phyloP scores from a whole-genome alignment of 2,113 vertebrate genomes.

The Nerophis ophidion region DNA sequence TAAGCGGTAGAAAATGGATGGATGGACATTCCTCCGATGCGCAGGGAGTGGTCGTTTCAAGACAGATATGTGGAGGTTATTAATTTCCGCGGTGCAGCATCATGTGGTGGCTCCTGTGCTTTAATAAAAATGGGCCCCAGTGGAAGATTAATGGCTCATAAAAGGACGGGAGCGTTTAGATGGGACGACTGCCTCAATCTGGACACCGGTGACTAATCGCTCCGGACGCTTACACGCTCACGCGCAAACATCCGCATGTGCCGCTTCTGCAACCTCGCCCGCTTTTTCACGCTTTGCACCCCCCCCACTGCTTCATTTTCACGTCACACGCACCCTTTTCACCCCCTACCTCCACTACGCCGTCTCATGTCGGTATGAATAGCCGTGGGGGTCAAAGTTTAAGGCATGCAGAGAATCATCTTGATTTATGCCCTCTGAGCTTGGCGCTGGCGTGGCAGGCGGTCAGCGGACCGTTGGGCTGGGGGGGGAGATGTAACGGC shows the following conservation, averaged over 20 bases:
- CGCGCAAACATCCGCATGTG: slow-evolving; percentile 10
- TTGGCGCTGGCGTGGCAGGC: slow-evolving; percentile 64
- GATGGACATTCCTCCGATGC: neutral
- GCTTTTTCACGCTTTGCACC: slow-evolving; percentile 66
- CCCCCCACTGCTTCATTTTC: slow-evolving; percentile 59
- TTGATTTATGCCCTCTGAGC: slow-evolving; percentile 89
- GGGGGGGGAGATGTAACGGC: slow-evolving; percentile 80
- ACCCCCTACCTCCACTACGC: slow-evolving; percentile 24
- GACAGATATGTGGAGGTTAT: slow-evolving; percentile 79
- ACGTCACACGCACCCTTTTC: slow-evolving; percentile 42
- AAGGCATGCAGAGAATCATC: slow-evolving; percentile 97
- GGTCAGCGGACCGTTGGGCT: slow-evolving; percentile 75
- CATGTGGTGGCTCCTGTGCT: slow-evolving; percentile 90
- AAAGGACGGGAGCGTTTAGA: slow-evolving; percentile 98
- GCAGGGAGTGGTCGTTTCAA: slow-evolving; percentile 32
- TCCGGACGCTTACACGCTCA: slow-evolving; percentile 51
- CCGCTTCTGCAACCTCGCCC: slow-evolving; percentile 26
- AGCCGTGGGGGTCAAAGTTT: slow-evolving; percentile 90
- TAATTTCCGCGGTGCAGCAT: slow-evolving; percentile 94
- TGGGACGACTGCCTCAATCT: slow-evolving; percentile 94
- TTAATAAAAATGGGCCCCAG: slow-evolving; percentile 98
- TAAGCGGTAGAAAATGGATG: too few species aligned
- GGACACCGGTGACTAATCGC: slow-evolving; percentile 94
- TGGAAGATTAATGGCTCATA: slow-evolving; percentile 99
- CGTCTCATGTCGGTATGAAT: slow-evolving; percentile 82